Evolutionary conservation across 2,888 invertebrate genomes (phyloP), one percentile per base, ranked within the genome.

Genomic region (Lithosia quadra): DNA sequence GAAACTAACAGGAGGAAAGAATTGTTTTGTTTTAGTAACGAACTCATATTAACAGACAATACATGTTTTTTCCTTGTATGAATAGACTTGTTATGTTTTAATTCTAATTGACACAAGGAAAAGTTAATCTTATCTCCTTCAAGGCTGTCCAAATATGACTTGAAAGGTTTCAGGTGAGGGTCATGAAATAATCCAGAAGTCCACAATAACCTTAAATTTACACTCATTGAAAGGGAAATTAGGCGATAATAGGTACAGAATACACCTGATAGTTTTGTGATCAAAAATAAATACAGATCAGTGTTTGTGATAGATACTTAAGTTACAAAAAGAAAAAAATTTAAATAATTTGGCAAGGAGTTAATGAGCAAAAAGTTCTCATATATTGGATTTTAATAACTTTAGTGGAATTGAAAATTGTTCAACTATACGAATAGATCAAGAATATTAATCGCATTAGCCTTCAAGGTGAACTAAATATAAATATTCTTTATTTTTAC

Each of bases 381-480:
- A 15, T 34, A 18, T 39, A 18, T 18, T 13, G 33, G 5, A 59
- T 2, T 22, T 59, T 49, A 11, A 21, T 9, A 2, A 15, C 39
- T 13, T 28, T 24, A 0, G 11, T 49, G 1, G 28, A 58, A 34
- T 60, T 53, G 21, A 55, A 36, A 9, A 28, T 55, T 24, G 7
- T 63, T 0, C 13, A 53, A 53, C 15, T 18, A 24, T 60, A 4
- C 18, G 24, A 33, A 33, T 33, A 55, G 22, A 8, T 34, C 18
- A 15, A 7, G 2, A 36, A 21, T 55, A 21, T 39, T 60, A 22
- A 34, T 65, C 60, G 33, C 59, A 64, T 67, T 62, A 66, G 65
- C 59, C 66, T 63, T 69, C 73, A 80, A 85, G 82, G 83, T 73
- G 75, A 80, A 86, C 85, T 87, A 86, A 85, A 77, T 84, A 73